Evolutionary conservation across 2,113 vertebrate genomes (phyloP), one percentile per base, ranked within the genome.

Genomic region (Pseudorhombus dupliciocellatus): DNA sequence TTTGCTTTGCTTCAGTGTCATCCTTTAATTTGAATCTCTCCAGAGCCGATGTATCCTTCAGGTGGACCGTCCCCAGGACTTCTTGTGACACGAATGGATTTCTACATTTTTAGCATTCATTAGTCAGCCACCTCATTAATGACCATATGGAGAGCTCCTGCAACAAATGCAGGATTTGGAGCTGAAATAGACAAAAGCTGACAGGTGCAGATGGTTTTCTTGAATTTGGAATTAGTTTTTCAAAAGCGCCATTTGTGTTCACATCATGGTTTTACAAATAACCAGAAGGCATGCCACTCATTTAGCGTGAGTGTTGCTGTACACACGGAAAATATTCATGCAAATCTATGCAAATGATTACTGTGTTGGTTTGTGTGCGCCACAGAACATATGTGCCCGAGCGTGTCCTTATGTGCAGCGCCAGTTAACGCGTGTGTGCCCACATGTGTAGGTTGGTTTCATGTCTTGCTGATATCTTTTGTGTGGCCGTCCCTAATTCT

Each of bases 401-500:
- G 51, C 11, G 30, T 48, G 28, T 21, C 31, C 10, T 14, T 40
- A 22, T 65, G 54, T 72, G 59, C 66, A 53, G 24, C 58, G 37
- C 78, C 52, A 6, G 52, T 52, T 9, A 30, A 24, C 44, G 48
- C 3, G 16, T 54, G 20, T 25, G 68, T 66, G 59, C 46, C 61
- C 58, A 81, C 75, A 77, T 73, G 60, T 84, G 84, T 76, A 82
- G 70, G 77, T 67, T 81, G 77, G 80, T 78, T 87, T 80, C 31
- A 56, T 62, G 66, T 82, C 66, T 87, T 72, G 77, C 62, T 82
- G 78, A 84, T 85, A 88, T 91, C 81, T 90, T 91, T 82, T 84
- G 80, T 88, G 77, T n/a, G 57, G 69, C 75, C 80, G 87, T 93
- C 84, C 86, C 86, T 92, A 70, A 77, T 65, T 83, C 62, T 67